These are phyloP conservation scores for Xerus rutilus DNA, from an alignment of 2,797 vertebrate genomes.

Conservation along the genomic window DNA sequence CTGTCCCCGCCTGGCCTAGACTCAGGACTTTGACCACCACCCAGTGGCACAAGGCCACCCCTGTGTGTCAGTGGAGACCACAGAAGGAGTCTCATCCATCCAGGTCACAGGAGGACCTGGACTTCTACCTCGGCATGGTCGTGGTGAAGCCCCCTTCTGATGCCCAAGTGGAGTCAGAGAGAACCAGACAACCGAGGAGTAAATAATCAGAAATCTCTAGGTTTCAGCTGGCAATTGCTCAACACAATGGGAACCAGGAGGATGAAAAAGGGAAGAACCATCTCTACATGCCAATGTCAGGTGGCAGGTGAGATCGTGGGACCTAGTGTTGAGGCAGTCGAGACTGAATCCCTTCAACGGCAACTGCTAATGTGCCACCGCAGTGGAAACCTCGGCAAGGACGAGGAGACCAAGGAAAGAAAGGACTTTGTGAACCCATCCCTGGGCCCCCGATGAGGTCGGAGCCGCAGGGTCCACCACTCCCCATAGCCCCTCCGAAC, in stretches of 20 bases:
- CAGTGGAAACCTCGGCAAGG: too few relatives aligned
- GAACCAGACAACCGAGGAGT: background rate
- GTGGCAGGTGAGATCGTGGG: background rate
- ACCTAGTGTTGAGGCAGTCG: background rate
- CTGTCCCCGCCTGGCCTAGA: too few relatives aligned
- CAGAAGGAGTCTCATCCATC: background rate
- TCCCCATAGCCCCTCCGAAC: too few relatives aligned
- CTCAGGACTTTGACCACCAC: background rate
- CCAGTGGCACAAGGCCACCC: background rate
- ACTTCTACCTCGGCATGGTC: background rate
- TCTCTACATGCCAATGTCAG: fast-evolving
- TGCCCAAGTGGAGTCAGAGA: background rate
- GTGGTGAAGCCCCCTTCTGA: background rate
- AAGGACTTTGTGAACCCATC: too few relatives aligned
- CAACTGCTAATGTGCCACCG: too few relatives aligned
- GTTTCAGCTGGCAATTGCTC: background rate
- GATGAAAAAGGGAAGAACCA: background rate
- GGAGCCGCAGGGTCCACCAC: too few relatives aligned
- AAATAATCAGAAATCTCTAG: background rate
- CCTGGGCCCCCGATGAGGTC: too few relatives aligned
- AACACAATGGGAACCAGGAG: background rate
- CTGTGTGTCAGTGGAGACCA: background rate
- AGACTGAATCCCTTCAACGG: too few relatives aligned
- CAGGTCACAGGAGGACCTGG: too few relatives aligned
- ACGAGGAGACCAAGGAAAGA: too few relatives aligned